Percentiles rank a stretch among this genome's conserved stretches.
phyloP scores from a whole-genome alignment of 2,888 invertebrate genomes.

The Hirtodrosophila alboralis region DNA sequence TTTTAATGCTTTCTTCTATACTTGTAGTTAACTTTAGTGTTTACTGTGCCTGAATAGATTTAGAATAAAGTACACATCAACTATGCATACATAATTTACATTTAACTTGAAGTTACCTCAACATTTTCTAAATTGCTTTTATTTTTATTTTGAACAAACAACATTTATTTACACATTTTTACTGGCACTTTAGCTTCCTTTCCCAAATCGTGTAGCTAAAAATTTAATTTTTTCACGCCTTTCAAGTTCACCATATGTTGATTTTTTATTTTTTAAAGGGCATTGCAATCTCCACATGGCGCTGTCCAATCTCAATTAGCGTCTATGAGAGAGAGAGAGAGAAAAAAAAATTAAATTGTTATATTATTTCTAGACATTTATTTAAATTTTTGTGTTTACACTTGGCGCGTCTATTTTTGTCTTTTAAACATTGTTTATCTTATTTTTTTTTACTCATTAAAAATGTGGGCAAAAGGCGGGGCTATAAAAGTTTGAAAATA shows the following conservation, averaged over 20 bases:
- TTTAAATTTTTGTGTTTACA: conserved; percentile 42
- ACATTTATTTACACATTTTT: too few relatives aligned
- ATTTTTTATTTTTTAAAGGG: conserved; percentile 18
- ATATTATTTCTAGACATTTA: conserved; percentile 23
- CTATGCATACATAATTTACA: too few relatives aligned
- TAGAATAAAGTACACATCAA: too few relatives aligned
- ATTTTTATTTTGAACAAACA: too few relatives aligned
- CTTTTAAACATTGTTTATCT: conserved; percentile 34
- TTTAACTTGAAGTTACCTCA: too few relatives aligned
- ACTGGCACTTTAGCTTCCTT: too few relatives aligned
- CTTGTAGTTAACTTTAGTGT: background rate
- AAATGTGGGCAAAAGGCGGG: too few relatives aligned
- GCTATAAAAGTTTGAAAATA: too few relatives aligned
- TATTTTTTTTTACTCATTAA: conserved; percentile 7
- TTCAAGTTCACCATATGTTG: conserved; percentile 33
- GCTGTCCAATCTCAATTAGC: conserved; percentile 29
- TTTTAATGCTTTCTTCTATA: conserved; percentile 3
- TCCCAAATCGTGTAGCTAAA: too few relatives aligned
- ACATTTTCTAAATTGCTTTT: too few relatives aligned
- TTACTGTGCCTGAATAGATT: background rate
- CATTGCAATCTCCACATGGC: conserved; percentile 23
- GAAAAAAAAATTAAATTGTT: conserved; percentile 11
- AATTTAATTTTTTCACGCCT: conserved; percentile 27
- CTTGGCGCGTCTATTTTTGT: conserved; percentile 33
- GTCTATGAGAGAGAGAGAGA: background rate